Percentiles rank a stretch among this genome's conserved stretches.
These are phyloP conservation scores for Vireo griseus DNA, from an alignment of 2,797 vertebrate genomes.

Conservation along the genomic window DNA sequence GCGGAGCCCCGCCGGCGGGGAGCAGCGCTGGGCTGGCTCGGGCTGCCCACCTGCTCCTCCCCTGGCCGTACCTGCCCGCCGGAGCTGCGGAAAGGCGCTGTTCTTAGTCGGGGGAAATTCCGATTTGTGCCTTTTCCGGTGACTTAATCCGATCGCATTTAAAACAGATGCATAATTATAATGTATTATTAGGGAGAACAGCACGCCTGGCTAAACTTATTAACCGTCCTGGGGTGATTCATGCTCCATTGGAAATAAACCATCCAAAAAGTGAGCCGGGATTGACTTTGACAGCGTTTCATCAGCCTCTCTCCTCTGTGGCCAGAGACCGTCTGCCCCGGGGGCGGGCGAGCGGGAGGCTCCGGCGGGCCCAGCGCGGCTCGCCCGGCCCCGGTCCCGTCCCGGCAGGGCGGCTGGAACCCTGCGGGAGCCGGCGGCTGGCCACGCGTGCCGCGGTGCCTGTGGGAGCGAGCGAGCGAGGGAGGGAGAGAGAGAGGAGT, in stretches of 20 bases:
- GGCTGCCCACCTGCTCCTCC: slow-evolving; percentile 9
- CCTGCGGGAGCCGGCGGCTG: neutral
- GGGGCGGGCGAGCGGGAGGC: slow-evolving; percentile 4
- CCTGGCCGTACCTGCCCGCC: neutral
- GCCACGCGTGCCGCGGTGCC: neutral
- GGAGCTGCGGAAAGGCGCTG: neutral
- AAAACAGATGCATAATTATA: slow-evolving; percentile 79
- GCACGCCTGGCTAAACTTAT: slow-evolving; percentile 76
- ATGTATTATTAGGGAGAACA: slow-evolving; percentile 70
- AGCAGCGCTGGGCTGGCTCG: neutral
- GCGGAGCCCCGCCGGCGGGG: slow-evolving; percentile 7
- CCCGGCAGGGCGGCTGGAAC: neutral
- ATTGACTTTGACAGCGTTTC: slow-evolving; percentile 76
- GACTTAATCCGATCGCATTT: slow-evolving; percentile 74
- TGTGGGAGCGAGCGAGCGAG: too few relatives aligned
- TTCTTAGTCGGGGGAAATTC: neutral
- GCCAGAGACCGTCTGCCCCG: slow-evolving; percentile 51
- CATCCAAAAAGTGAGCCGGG: slow-evolving; percentile 75
- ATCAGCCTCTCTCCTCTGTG: slow-evolving; percentile 37
- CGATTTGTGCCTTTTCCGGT: slow-evolving; percentile 67
- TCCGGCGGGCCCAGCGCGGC: neutral
- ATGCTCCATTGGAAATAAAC: slow-evolving; percentile 75
- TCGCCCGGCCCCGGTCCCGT: neutral
- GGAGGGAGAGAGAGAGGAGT: too few relatives aligned
- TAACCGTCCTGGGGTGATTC: slow-evolving; percentile 73